Conservation (phyloP, 1,140 invertebrate genomes). For the Drosophila chauvacae region DNA sequence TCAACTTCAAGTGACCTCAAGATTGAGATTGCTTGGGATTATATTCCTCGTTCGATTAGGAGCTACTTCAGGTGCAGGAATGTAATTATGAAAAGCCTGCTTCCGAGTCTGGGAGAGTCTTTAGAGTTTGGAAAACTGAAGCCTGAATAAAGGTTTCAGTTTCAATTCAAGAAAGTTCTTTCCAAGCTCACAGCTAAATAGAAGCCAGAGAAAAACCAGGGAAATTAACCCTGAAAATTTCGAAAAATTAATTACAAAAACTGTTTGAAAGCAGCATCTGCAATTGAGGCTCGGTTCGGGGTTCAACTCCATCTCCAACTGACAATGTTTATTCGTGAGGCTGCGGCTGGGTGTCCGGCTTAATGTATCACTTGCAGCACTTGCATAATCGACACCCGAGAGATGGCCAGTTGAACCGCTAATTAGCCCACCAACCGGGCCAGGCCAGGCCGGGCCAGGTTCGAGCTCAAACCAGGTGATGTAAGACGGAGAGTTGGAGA, state of each 20-base stretch:
- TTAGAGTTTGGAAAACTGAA: too few species aligned
- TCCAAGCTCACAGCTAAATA: not conserved
- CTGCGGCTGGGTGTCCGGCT: constrained; percentile 1
- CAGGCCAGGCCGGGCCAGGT: constrained; percentile 6
- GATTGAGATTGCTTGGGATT: not conserved
- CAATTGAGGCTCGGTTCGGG: too few species aligned
- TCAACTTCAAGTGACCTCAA: too few species aligned
- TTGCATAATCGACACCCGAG: constrained; percentile 56
- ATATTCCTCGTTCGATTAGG: too few species aligned
- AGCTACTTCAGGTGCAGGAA: not conserved
- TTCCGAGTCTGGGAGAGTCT: too few species aligned
- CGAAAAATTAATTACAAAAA: not conserved
- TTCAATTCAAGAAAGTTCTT: not conserved
- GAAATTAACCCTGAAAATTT: not conserved
- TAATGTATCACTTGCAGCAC: constrained; percentile 19
- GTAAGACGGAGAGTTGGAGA: constrained; percentile 8
- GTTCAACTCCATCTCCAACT: not conserved
- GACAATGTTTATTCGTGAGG: constrained; percentile 1
- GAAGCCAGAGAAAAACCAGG: not conserved
- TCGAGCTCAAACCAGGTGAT: not conserved
- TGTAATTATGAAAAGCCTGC: not conserved
- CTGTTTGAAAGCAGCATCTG: not conserved
- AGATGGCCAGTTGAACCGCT: constrained; percentile 45
- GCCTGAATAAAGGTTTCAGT: not conserved
- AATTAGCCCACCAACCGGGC: constrained; percentile 49